Evolutionary conservation across 2,888 invertebrate genomes (phyloP).

Genomic region (Brachynemurus nebulosus): DNA sequence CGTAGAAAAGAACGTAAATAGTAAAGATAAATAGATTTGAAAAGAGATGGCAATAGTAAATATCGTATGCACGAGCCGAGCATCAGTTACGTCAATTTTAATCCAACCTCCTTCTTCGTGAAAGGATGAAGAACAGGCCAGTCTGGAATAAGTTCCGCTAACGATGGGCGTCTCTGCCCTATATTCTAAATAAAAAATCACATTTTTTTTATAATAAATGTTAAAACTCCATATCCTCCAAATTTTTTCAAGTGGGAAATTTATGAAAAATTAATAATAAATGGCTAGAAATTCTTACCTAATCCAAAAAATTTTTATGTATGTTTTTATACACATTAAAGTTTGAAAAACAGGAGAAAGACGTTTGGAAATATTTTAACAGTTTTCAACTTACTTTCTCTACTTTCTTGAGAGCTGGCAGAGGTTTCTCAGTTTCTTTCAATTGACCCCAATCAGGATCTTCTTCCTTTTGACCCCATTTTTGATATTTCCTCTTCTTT

Average conservation of each 20-base stretch:
- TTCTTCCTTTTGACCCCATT: slow-evolving; percentile 83
- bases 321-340: too few relatives aligned
- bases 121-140: slow-evolving; percentile 84
- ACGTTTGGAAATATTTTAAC: too few relatives aligned
- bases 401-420: slow-evolving; percentile 79
- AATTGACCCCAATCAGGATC: slow-evolving; percentile 90
- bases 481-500: slow-evolving; percentile 89
- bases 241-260: too few relatives aligned
- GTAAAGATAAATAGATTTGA: too few relatives aligned
- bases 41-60: not conserved
- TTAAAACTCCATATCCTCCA: too few relatives aligned
- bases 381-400: slow-evolving; percentile 89
- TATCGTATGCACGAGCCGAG: slow-evolving; percentile 11
- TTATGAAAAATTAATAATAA: too few relatives aligned
- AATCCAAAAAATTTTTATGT: not conserved
- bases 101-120: slow-evolving; percentile 75
- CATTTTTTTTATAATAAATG: not conserved
- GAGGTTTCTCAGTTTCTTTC: slow-evolving; percentile 79
- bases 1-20: too few relatives aligned
- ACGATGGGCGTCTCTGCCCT: slow-evolving; percentile 66
- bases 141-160: slow-evolving; percentile 92
- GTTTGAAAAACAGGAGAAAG: too few relatives aligned
- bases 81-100: slow-evolving; percentile 16
- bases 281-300: not conserved
- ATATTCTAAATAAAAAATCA: slow-evolving; percentile 15